A percentile compares a stretch with the other conserved stretches of the same genome.
These are phyloP conservation scores for Coronaproctus castanopsis DNA, from an alignment of 2,888 invertebrate genomes.

Conservation along the genomic window DNA sequence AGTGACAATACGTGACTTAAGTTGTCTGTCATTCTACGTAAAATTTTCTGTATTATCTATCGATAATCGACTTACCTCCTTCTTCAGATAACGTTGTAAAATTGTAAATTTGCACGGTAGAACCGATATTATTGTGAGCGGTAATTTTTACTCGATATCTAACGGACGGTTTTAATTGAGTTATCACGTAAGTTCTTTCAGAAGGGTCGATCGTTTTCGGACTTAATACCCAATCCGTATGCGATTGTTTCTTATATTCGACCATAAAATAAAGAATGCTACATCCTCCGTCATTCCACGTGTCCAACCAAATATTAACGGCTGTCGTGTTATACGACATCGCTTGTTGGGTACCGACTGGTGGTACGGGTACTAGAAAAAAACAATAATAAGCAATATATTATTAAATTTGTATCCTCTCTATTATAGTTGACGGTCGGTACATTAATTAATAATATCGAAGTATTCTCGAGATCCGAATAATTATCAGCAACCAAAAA, in stretches of 20 bases:
- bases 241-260: slow-evolving; percentile 47
- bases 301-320: slow-evolving; percentile 65
- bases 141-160: slow-evolving; percentile 31
- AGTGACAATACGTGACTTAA: too few species aligned
- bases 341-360: slow-evolving; percentile 58
- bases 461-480: too few species aligned
- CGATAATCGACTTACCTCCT: slow-evolving; percentile 52
- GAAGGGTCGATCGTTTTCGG: slow-evolving; percentile 63
- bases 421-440: too few species aligned
- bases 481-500: too few species aligned
- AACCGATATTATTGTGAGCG: slow-evolving; percentile 72
- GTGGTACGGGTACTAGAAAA: slow-evolving; percentile 48
- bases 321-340: slow-evolving; percentile 68
- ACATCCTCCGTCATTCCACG: slow-evolving; percentile 76
- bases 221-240: slow-evolving; percentile 42
- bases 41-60: too few species aligned
- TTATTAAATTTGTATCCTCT: too few species aligned
- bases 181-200: slow-evolving; percentile 59
- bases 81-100: slow-evolving; percentile 59
- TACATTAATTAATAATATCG: too few species aligned
- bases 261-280: slow-evolving; percentile 68
- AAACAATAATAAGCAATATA: slow-evolving; percentile 2
- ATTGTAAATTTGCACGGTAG: slow-evolving; percentile 60
- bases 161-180: slow-evolving; percentile 48
- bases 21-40: too few species aligned